Evolutionary conservation across 2,888 invertebrate species (phyloP).

Genomic region (Drosophila borborema): DNA sequence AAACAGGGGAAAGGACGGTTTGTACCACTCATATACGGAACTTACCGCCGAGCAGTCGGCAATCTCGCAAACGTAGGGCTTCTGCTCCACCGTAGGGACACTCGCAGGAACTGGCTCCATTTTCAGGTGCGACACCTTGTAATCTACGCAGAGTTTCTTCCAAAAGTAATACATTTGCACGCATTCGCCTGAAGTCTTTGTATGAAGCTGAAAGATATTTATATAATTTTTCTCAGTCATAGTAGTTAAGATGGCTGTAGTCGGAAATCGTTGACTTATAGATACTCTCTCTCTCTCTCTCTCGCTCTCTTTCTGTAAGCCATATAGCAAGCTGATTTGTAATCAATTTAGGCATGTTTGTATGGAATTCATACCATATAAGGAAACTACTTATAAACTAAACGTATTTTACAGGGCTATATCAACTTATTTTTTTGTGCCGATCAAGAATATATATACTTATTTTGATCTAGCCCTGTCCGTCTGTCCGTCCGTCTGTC

Average conservation of each 20-base stretch:
- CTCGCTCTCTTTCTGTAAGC: no score
- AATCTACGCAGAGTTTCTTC: slow-evolving; percentile 98
- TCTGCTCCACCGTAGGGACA: slow-evolving; percentile 74
- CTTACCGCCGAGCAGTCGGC: slow-evolving; percentile 87
- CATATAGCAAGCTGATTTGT: no score
- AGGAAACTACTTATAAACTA: no score
- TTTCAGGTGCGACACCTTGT: slow-evolving; percentile 90
- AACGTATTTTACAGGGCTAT: no score
- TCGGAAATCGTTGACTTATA: neutral
- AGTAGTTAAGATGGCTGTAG: neutral
- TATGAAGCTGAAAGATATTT: slow-evolving; percentile 87
- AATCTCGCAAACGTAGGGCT: slow-evolving; percentile 87
- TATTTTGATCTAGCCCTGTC: no score
- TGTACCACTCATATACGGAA: slow-evolving; percentile 19
- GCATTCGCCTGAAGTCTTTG: slow-evolving; percentile 96
- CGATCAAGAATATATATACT: no score
- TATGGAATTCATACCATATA: no score
- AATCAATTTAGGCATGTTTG: no score
- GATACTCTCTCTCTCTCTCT: neutral
- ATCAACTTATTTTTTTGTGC: no score
- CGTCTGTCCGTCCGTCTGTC: no score
- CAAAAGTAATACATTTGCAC: slow-evolving; percentile 99
- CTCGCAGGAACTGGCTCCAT: slow-evolving; percentile 85
- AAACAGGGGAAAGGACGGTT: slow-evolving; percentile 13
- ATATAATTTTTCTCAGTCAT: neutral